Percentiles rank a stretch among this genome's conserved stretches.
Conservation (phyloP, 2,797 vertebrate species). For the Meriones psammophilus region DNA sequence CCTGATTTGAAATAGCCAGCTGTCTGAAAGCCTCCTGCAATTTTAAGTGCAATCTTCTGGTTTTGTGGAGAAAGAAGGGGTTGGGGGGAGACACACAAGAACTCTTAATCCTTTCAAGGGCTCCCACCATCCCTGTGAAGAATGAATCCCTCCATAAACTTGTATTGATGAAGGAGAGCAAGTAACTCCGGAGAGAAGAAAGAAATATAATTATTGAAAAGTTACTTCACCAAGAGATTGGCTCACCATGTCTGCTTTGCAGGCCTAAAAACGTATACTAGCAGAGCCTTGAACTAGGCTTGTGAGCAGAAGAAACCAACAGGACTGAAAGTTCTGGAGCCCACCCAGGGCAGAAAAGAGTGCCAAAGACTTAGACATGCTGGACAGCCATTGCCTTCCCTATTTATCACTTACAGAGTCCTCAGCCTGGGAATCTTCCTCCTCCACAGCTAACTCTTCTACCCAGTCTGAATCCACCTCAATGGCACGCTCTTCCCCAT, state of each 20-base stretch:
- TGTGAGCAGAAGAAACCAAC: neutral
- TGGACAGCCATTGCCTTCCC: neutral
- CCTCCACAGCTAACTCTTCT: slow-evolving; percentile 97
- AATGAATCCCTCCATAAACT: neutral
- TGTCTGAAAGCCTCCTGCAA: slow-evolving; percentile 14
- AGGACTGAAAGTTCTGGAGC: neutral
- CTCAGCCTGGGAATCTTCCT: slow-evolving; percentile 98
- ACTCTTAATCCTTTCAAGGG: neutral
- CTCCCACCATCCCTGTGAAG: neutral
- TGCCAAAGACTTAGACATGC: neutral
- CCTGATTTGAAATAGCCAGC: neutral
- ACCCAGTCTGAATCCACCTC: slow-evolving; percentile 99
- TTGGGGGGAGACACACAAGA: neutral
- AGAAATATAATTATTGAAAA: neutral
- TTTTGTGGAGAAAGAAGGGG: neutral
- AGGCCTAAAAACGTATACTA: neutral
- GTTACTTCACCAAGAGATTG: neutral
- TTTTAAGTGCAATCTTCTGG: neutral
- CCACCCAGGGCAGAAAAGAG: neutral
- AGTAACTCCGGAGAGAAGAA: neutral
- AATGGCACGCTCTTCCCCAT: slow-evolving; percentile 97
- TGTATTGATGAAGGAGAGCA: neutral
- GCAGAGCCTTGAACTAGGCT: neutral
- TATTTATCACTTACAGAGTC: slow-evolving; percentile 94
- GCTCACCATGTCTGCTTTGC: neutral